phyloP scores from a whole-genome alignment of 2,797 vertebrate genomes.

The Pelobates cultripes region DNA sequence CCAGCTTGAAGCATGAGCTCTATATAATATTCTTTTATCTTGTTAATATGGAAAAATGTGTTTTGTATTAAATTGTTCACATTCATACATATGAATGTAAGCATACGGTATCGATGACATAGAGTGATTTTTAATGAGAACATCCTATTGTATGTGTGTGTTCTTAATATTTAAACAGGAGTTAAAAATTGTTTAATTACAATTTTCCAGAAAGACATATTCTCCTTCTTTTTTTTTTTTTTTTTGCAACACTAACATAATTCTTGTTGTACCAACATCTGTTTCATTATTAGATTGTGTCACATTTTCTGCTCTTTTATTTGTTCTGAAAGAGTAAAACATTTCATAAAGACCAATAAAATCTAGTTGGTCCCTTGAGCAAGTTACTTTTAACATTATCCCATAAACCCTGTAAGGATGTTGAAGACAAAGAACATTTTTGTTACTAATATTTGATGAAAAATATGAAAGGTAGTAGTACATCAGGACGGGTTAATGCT shows the following conservation, averaged over 20 bases:
- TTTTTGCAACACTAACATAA: neutral
- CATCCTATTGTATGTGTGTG: neutral
- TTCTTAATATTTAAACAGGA: neutral
- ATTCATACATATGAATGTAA: neutral
- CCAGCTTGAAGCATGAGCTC: neutral
- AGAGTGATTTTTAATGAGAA: neutral
- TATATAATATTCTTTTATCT: neutral
- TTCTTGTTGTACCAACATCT: conserved; percentile 31
- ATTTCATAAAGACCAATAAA: conserved; percentile 53
- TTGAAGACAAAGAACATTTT: conserved; percentile 36
- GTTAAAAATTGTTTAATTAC: neutral
- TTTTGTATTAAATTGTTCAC: neutral
- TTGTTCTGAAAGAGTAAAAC: conserved; percentile 45
- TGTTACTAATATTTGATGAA: conserved; percentile 34
- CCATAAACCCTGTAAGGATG: conserved; percentile 40
- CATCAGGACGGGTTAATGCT: neutral
- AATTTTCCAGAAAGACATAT: neutral
- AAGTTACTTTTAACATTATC: conserved; percentile 43
- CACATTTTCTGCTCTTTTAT: conserved; percentile 46
- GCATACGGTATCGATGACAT: no score
- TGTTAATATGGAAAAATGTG: neutral
- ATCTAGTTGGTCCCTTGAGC: conserved; percentile 45
- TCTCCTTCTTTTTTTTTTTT: neutral
- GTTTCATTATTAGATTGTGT: conserved; percentile 26
- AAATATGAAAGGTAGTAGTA: conserved; percentile 37